phyloP scores from a whole-genome alignment of 2,797 vertebrate species.

The Pitangus sulphuratus region DNA sequence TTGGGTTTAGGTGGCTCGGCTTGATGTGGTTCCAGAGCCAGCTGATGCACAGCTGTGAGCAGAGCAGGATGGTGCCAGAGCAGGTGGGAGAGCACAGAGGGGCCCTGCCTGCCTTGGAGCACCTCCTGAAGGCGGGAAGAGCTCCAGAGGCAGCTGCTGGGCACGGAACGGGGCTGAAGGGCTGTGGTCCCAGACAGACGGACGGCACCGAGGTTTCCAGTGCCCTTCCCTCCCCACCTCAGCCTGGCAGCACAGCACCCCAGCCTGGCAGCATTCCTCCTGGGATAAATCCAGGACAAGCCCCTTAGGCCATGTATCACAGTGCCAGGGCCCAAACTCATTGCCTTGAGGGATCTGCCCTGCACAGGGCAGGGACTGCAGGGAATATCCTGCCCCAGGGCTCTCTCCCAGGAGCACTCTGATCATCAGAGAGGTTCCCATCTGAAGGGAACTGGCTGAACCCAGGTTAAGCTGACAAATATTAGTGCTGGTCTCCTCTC shows the following conservation, averaged over 20 bases:
- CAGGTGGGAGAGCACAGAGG: background rate
- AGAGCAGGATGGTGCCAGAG: background rate
- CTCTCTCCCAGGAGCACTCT: background rate
- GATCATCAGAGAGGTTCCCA: background rate
- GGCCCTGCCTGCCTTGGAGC: background rate
- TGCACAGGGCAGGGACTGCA: accelerated
- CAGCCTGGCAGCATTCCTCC: background rate
- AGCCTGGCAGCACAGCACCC: background rate
- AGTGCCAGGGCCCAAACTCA: background rate
- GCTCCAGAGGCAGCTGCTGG: background rate
- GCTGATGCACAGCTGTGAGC: accelerated
- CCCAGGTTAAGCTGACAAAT: background rate
- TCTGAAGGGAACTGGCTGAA: background rate
- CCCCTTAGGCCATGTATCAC: background rate
- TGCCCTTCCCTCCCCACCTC: background rate
- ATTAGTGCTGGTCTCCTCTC: background rate
- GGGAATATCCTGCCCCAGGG: background rate
- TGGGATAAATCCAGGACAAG: background rate
- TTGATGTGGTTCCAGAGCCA: background rate
- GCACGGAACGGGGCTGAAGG: accelerated
- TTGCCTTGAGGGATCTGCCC: background rate
- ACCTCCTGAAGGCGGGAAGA: background rate
- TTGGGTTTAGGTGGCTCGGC: background rate
- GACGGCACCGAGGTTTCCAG: background rate
- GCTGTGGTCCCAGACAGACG: background rate